Conservation (phyloP, 2,113 vertebrate genomes). For the Aspiorhynchus laticeps region DNA sequence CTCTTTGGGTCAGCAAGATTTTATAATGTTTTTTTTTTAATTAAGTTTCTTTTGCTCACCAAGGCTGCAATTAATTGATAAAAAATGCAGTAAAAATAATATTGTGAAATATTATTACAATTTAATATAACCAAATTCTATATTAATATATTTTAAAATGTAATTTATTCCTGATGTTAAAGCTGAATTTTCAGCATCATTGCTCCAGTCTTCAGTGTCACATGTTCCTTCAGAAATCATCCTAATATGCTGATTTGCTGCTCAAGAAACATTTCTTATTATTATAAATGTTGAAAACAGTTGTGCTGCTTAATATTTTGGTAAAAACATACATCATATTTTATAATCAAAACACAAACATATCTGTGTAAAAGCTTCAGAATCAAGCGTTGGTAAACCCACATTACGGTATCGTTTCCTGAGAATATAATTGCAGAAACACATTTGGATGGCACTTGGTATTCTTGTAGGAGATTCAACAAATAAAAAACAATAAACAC, state of each 20-base stretch:
- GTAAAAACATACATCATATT: not conserved
- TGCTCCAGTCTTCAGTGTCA: not conserved
- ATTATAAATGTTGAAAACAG: not conserved
- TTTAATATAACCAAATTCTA: not conserved
- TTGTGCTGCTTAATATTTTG: not conserved
- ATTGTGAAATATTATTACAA: not conserved
- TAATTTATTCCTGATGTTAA: not conserved
- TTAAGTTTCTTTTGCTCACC: too few relatives aligned
- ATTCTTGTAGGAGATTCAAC: not conserved
- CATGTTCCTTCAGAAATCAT: too few relatives aligned
- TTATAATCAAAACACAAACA: too few relatives aligned
- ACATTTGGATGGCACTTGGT: slow-evolving; percentile 2
- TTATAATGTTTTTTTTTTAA: too few relatives aligned
- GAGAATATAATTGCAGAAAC: not conserved
- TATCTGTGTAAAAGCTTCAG: too few relatives aligned
- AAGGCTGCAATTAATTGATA: too few relatives aligned
- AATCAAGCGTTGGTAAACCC: too few relatives aligned
- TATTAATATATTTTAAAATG: not conserved
- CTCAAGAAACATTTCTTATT: not conserved
- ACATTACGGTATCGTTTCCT: too few relatives aligned
- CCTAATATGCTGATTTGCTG: not conserved
- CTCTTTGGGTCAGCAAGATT: too few relatives aligned
- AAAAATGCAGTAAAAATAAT: too few relatives aligned
- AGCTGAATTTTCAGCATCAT: not conserved
- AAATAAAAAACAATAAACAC: not conserved